Evolutionary conservation across 1,140 invertebrate genomes (phyloP).

Genomic region (Rhizoglyphus robini): DNA sequence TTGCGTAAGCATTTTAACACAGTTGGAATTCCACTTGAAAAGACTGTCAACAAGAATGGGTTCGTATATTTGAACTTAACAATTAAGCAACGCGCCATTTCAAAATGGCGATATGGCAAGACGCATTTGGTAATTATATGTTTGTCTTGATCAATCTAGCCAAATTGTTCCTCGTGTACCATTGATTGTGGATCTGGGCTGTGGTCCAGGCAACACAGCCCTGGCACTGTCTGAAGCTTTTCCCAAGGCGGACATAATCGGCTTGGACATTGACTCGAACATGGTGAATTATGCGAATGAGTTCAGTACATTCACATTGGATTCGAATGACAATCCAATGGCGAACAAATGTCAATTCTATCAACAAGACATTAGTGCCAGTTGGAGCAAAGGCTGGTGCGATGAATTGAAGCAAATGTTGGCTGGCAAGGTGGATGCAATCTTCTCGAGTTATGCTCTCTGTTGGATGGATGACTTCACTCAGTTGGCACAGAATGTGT

Average conservation of each 20-base stretch:
- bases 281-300: background rate
- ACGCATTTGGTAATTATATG: too few relatives aligned
- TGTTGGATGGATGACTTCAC: background rate
- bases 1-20: background rate
- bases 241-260: background rate
- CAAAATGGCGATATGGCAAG: too few relatives aligned
- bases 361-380: background rate
- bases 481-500: background rate
- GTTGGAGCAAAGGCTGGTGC: background rate
- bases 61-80: background rate
- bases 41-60: background rate
- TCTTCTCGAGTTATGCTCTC: conserved; percentile 5
- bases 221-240: background rate
- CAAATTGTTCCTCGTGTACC: background rate
- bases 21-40: background rate
- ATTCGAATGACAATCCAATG: background rate
- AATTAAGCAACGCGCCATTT: too few relatives aligned
- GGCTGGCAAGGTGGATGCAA: conserved; percentile 3
- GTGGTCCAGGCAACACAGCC: conserved; percentile 20
- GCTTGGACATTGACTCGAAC: background rate
- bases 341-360: background rate
- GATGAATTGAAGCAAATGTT: background rate
- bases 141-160: too few relatives aligned
- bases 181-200: conserved; percentile 18
- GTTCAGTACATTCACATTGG: background rate